Percentiles rank a stretch among this genome's conserved stretches.
phyloP scores from a whole-genome alignment of 2,888 invertebrate genomes.

The Pammene aurita region DNA sequence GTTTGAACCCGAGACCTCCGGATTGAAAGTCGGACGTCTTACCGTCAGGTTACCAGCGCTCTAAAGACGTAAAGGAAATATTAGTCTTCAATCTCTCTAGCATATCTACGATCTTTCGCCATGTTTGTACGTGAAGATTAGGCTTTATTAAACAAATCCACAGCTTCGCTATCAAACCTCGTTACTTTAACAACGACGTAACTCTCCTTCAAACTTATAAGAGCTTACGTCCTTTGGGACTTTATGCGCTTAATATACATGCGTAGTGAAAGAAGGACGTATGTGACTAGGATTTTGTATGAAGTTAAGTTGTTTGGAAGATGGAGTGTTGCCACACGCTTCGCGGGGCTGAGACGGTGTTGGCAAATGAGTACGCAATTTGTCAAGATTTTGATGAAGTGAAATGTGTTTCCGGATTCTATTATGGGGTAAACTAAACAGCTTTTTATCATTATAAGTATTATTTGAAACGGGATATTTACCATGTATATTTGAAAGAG shows the following conservation, averaged over 20 bases:
- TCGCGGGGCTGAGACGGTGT: slow-evolving; percentile 4
- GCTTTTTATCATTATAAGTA: slow-evolving; percentile 9
- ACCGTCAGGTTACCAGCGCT: too few species aligned
- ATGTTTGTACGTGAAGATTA: slow-evolving; percentile 22
- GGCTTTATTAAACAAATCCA: slow-evolving; percentile 28
- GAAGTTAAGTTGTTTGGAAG: background rate
- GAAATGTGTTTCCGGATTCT: slow-evolving; percentile 12
- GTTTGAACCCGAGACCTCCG: too few species aligned
- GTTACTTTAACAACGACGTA: background rate
- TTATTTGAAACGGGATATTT: too few species aligned
- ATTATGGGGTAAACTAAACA: slow-evolving; percentile 2
- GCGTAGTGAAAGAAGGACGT: background rate
- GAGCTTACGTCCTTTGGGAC: background rate
- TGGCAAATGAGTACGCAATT: slow-evolving; percentile 28
- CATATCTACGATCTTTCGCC: slow-evolving; percentile 7
- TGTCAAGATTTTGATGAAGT: slow-evolving; percentile 31
- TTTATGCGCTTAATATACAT: background rate
- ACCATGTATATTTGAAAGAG: too few species aligned
- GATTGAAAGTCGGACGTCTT: too few species aligned
- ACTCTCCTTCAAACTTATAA: background rate
- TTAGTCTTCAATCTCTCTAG: slow-evolving; percentile 4
- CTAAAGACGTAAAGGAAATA: background rate
- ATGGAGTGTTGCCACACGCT: background rate
- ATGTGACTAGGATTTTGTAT: background rate
- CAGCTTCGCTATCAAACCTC: background rate